Conservation (phyloP, 92 coral and sea anemone genomes). For the Palythoa grandis region DNA sequence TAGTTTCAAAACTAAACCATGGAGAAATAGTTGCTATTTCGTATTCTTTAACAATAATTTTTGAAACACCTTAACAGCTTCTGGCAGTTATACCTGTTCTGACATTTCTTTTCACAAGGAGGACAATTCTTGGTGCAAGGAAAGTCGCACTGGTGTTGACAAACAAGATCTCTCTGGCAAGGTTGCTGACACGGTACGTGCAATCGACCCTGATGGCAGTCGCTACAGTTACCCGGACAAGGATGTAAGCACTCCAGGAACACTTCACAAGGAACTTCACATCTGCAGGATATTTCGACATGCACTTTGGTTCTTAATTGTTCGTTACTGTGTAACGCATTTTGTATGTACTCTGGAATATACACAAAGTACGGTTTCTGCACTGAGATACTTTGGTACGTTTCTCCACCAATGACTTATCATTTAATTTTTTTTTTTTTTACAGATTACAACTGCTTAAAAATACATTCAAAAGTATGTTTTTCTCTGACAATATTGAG, state of each 20-base stretch:
- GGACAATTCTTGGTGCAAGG: slow-evolving; percentile 95
- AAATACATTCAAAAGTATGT: too few relatives aligned
- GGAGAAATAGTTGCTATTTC: background rate
- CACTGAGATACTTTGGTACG: too few relatives aligned
- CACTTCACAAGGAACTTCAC: slow-evolving; percentile 76
- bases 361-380: too few relatives aligned
- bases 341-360: too few relatives aligned
- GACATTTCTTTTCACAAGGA: slow-evolving; percentile 74
- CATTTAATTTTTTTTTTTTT: too few relatives aligned
- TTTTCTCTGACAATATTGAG: too few relatives aligned
- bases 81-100: slow-evolving; percentile 52
- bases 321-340: too few relatives aligned
- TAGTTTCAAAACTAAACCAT: background rate
- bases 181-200: slow-evolving; percentile 77
- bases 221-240: slow-evolving; percentile 78
- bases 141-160: slow-evolving; percentile 79
- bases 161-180: slow-evolving; percentile 77
- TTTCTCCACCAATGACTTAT: too few relatives aligned
- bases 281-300: slow-evolving; percentile 8
- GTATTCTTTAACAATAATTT: background rate
- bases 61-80: background rate
- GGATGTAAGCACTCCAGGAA: slow-evolving; percentile 74
- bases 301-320: background rate
- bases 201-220: slow-evolving; percentile 83
- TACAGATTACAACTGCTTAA: too few relatives aligned